Evolutionary conservation across 1,140 invertebrate genomes (phyloP), one percentile per base, ranked within the genome.

Genomic region (Drosophila bocqueti): DNA sequence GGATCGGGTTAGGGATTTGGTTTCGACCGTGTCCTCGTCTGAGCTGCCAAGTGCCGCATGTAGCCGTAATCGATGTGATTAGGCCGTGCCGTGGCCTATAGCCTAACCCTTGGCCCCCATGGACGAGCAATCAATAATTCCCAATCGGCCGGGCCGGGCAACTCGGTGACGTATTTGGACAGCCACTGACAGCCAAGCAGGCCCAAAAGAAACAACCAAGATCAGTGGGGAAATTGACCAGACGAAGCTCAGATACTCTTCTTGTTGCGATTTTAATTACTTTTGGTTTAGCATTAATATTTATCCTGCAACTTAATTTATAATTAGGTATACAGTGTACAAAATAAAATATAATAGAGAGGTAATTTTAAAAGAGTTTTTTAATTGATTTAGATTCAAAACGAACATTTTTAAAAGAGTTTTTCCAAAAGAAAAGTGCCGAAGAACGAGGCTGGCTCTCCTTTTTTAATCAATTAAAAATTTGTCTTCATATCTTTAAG

Each of bases 61-160:
- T 81, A 85, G 50, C 65, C 68, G 71, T 90, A 90, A 90, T 85
- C 85, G 85, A 90, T 90, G 86, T 84, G 86, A 91, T 90, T 90
- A 90, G 82, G 79, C 79, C 85, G 85, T 90, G 85, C 71, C 73
- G 36, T 46, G 11, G 38, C 52, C 65, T 64, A 50, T 50, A 55
- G 73, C 72, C 69, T 71, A 79, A 83, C 76, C 81, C 84, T 72
- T 86, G 69, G 74, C 57, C 76, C 76, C 75, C 69, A 59, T 31
- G 43, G 68, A 72, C 69, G 74, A 89, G 65, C 74, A 89, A 90
- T 89, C 82, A 90, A 90, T 90, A 90, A 82, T 84, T 71, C 78
- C 78, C 73, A 73, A 68, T 49, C 45, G 73, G 40, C 49, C 69
- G 47, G 36, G 42, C 49, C 63, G 75, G 78, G 72, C 71, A 65